These are phyloP conservation scores for Palythoa caribaeorum DNA, from an alignment of 92 coral and sea anemone species.

Conservation along the genomic window DNA sequence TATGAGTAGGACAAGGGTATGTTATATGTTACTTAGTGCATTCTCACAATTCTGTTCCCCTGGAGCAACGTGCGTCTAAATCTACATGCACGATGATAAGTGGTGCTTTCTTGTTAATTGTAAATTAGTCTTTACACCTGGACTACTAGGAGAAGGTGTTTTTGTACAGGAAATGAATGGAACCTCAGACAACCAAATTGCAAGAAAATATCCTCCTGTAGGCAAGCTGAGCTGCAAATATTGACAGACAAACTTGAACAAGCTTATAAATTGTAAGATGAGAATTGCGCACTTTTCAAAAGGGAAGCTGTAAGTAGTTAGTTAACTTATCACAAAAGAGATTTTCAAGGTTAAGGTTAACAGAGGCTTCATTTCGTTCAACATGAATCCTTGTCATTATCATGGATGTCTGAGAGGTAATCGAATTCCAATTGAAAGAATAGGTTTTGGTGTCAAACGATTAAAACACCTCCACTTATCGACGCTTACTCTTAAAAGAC, in stretches of 20 bases:
- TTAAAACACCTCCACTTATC: not conserved
- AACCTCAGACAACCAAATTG: constrained; percentile 57
- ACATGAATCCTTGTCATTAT: not conserved
- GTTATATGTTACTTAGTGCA: not conserved
- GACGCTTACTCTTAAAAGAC: not conserved
- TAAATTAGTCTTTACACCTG: constrained; percentile 75
- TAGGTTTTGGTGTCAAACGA: not conserved
- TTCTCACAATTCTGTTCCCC: not conserved
- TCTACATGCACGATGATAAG: constrained; percentile 23
- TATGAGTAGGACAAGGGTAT: not conserved
- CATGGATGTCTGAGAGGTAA: not conserved
- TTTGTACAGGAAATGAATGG: constrained; percentile 70
- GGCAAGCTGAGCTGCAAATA: not conserved
- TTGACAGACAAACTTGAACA: not conserved
- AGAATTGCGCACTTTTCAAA: not conserved
- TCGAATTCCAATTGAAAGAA: not conserved
- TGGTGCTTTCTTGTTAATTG: constrained; percentile 38
- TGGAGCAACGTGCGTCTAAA: constrained; percentile 27
- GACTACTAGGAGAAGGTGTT: constrained; percentile 84
- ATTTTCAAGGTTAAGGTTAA: constrained; percentile 1
- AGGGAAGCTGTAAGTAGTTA: not conserved
- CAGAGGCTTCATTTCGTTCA: constrained; percentile 16
- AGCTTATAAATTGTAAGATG: not conserved
- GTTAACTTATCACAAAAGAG: not conserved
- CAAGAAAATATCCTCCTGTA: not conserved